These are phyloP conservation scores for Xestia xanthographa DNA, from an alignment of 2,888 invertebrate genomes.

Conservation along the genomic window DNA sequence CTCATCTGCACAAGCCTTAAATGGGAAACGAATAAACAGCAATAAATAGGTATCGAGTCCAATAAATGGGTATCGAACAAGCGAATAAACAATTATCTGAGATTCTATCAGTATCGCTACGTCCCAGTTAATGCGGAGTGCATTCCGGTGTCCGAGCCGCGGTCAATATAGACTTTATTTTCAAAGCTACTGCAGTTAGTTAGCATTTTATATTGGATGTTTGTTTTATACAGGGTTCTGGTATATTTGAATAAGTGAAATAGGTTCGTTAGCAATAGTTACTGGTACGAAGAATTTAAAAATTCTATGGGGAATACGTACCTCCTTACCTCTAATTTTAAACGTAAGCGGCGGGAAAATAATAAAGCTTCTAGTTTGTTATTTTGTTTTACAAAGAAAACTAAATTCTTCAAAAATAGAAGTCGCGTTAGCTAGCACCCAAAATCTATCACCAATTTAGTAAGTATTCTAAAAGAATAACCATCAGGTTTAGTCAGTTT, in stretches of 20 bases:
- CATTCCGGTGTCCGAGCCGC: constrained; percentile 61
- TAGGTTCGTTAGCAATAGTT: too few relatives aligned
- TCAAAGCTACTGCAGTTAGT: constrained; percentile 44
- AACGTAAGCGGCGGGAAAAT: too few relatives aligned
- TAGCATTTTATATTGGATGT: constrained; percentile 43
- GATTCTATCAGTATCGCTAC: constrained; percentile 34
- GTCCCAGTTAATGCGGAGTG: constrained; percentile 60
- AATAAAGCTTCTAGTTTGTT: too few relatives aligned
- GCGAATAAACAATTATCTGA: constrained; percentile 63
- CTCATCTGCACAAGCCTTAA: not conserved
- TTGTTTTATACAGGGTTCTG: not conserved
- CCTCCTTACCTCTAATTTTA: too few relatives aligned
- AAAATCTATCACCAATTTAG: too few relatives aligned
- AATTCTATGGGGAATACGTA: too few relatives aligned
- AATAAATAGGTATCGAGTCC: constrained; percentile 14
- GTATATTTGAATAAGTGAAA: not conserved
- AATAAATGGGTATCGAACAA: constrained; percentile 46
- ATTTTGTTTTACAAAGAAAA: too few relatives aligned
- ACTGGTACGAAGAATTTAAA: too few relatives aligned
- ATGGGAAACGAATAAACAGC: not conserved
- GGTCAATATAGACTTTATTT: constrained; percentile 57
- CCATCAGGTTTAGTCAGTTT: too few relatives aligned
- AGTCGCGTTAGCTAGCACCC: too few relatives aligned
- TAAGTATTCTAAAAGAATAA: too few relatives aligned
- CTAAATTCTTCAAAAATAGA: too few relatives aligned